These are phyloP conservation scores for Microtus montanus DNA, from an alignment of 2,113 vertebrate genomes.

Conservation along the genomic window DNA sequence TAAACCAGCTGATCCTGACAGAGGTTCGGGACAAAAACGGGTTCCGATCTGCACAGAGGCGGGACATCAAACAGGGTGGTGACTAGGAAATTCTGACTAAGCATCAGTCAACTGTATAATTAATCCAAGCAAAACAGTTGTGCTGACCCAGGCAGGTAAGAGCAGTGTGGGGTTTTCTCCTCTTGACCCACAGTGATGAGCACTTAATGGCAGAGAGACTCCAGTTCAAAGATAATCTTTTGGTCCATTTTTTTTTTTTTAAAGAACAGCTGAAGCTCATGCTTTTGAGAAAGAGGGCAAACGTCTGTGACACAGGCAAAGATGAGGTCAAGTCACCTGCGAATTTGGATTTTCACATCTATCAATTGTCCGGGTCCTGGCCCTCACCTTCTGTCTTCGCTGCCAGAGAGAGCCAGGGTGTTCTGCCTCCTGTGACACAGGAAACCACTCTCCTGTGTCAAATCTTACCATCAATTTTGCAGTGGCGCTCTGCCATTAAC, in stretches of 20 bases:
- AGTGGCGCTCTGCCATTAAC: conserved; percentile 85
- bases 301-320: not conserved
- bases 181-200: not conserved
- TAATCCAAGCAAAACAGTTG: not conserved
- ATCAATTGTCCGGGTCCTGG: conserved; percentile 35
- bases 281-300: conserved; percentile 32
- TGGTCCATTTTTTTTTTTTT: not conserved
- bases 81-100: not conserved
- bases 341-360: conserved; percentile 41
- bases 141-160: conserved; percentile 3
- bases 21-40: not conserved
- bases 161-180: not conserved
- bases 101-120: conserved; percentile 2
- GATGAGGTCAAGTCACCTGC: not conserved
- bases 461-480: conserved; percentile 87
- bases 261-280: not conserved
- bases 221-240: conserved; percentile 1
- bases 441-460: conserved; percentile 73
- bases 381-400: conserved; percentile 65
- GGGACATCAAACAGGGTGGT: not conserved
- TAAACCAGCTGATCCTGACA: not conserved
- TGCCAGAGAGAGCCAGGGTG: not conserved
- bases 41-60: not conserved
- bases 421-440: conserved; percentile 31
- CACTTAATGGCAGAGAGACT: not conserved